Evolutionary conservation across 2,113 vertebrate genomes (phyloP), one percentile per base, ranked within the genome.

Genomic region (Notarius lentiginosus): DNA sequence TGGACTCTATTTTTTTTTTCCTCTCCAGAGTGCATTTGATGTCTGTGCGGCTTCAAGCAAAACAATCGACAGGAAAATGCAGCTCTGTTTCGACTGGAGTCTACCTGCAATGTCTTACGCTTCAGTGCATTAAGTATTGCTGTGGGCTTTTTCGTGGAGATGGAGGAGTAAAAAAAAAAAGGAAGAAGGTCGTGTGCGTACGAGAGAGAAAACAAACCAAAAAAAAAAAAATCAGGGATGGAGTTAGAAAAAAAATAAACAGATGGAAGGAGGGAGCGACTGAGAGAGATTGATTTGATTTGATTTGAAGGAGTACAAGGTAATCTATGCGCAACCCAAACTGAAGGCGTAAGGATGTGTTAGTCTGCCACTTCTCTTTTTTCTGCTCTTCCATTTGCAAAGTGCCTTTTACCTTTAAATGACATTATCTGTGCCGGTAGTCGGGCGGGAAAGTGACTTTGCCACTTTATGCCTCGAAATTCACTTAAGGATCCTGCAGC

Each of bases 101-200:
- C 92, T 91, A 93, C 93, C 91, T 93, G 92, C 91, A 93, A 94
- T 89, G 85, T 88, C 92, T 92, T 90, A 89, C 92, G 91, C 85
- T 92, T 93, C 91, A 93, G 86, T 93, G 93, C 92, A 93, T 94
- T 94, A 93, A 93, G 92, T 93, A 93, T 91, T 94, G 92, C 93
- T 92, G 84, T 90, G 90, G 93, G 93, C 80, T 89, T 92, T 91
- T 92, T 92, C 4, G 90, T 91, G 87, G 84, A 91, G 91, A 91
- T 51, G 58, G 30, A 84, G 81, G 15, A 66, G 0, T n/a, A 77
- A 5, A 14, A 58, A 30, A 76, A 60, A 27, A 79, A 24, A 56
- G 34, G 47, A 55, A 41, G 24, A 24, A 55, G 56, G 84, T 79
- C 60, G 5, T 34, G 56, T 53, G 53, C 49, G 24, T 68, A 53